Evolutionary conservation across 2,113 vertebrate genomes (phyloP).

Genomic region (Microtus pennsylvanicus): DNA sequence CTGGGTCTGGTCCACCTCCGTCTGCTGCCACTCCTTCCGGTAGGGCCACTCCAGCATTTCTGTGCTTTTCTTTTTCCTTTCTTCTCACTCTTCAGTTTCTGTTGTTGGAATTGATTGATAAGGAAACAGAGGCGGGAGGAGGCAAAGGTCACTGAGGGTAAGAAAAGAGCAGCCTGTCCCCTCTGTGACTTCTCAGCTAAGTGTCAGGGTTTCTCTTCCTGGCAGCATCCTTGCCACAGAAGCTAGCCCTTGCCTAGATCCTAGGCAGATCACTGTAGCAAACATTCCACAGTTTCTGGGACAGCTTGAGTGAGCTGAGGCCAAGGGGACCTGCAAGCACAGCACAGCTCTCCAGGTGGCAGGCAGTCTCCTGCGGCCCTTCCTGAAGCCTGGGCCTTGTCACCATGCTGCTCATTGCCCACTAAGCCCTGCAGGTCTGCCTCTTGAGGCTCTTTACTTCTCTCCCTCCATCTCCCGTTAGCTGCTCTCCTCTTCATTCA

Average conservation of each 20-base stretch:
- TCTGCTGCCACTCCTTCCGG: constrained; percentile 60
- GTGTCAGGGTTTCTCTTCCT: background rate
- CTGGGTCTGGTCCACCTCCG: constrained; percentile 56
- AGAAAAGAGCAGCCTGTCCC: constrained; percentile 8
- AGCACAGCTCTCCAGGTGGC: background rate
- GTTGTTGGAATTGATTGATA: constrained; percentile 65
- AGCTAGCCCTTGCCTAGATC: background rate
- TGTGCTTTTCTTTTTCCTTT: constrained; percentile 75
- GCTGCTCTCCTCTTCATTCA: background rate
- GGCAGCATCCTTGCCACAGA: background rate
- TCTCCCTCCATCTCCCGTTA: background rate
- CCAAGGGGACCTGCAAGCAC: background rate
- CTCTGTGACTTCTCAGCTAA: background rate
- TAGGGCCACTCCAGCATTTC: constrained; percentile 71
- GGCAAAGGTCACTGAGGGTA: constrained; percentile 57
- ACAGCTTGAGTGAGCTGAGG: background rate
- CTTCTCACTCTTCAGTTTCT: constrained; percentile 80
- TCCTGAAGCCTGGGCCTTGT: background rate
- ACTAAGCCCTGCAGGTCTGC: background rate
- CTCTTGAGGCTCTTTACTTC: background rate
- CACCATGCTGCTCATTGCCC: background rate
- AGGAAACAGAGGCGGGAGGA: background rate
- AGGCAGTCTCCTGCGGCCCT: background rate
- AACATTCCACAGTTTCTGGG: background rate
- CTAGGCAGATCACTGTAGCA: background rate